Evolutionary conservation across 1,140 invertebrate genomes (phyloP), one percentile per base, ranked within the genome.

Genomic region (Drosophila tristis): DNA sequence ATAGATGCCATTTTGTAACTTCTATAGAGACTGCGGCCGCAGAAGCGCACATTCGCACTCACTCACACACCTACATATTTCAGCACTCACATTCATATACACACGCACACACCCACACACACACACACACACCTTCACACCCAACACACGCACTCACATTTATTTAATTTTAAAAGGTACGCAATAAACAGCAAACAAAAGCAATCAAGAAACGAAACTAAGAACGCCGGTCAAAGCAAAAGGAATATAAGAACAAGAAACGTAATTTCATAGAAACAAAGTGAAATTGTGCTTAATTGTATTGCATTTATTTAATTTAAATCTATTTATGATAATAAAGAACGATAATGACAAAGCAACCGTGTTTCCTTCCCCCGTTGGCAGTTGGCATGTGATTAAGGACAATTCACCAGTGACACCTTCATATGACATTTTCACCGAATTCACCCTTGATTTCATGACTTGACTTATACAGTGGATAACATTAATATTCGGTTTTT

Each of bases 241-340:
- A 39, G 11, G 4, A 39, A 39, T 5, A 39, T 4, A 13, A 13
- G 11, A 62, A 78, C 43, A 81, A 79, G 61, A 66, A 74, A 73
- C 65, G 51, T 79, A 82, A 82, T 89, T 89, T 80, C 79, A 80
- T 74, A 68, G 76, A 78, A 43, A 47, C 64, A 42, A 49, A 66
- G 73, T 87, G 79, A 62, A 90, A 80, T 84, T 80, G 80, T 89
- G 84, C 84, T 89, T 89, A 89, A 89, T 90, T 89, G 79, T 89
- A 89, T 89, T 89, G 84, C 84, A 89, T 89, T 89, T 89, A 89
- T 89, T 89, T 89, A 89, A 89, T 89, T 84, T 89, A 89, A 89
- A 89, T 84, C 64, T 90, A 90, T 89, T 89, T 89, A 84, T 90
- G 68, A 90, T 80, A 89, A 89, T 90, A 90, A 89, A 89, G 67